phyloP scores from a whole-genome alignment of 2,888 invertebrate species.

The Anarsia innoxiella region DNA sequence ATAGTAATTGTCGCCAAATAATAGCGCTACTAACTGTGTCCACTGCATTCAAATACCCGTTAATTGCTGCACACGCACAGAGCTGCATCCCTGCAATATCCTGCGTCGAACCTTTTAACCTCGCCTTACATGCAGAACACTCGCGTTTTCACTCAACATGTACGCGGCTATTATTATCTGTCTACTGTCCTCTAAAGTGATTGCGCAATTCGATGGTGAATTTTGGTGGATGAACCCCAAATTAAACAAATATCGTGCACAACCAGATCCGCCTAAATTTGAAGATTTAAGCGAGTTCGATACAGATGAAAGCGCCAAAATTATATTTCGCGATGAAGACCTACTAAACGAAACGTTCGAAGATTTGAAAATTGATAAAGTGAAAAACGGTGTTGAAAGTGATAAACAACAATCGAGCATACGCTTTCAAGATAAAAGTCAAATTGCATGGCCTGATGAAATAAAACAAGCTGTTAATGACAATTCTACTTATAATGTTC shows the following conservation, averaged over 20 bases:
- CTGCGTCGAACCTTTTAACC: conserved; percentile 37
- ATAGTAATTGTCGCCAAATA: conserved; percentile 46
- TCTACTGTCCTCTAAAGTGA: conserved; percentile 29
- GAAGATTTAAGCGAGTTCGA: conserved; percentile 49
- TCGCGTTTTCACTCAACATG: conserved; percentile 31
- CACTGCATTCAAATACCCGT: conserved; percentile 40
- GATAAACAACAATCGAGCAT: too few relatives aligned
- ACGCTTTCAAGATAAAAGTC: conserved; percentile 23
- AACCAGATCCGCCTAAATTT: conserved; percentile 36
- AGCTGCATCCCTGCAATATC: conserved; percentile 44
- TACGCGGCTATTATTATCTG: conserved; percentile 26
- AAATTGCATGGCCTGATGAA: conserved; percentile 22
- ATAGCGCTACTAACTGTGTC: conserved; percentile 30
- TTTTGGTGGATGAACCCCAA: conserved; percentile 63
- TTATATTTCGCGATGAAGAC: conserved; percentile 43
- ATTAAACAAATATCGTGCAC: conserved; percentile 25
- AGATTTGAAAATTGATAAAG: conserved; percentile 2
- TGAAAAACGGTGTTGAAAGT: too few relatives aligned
- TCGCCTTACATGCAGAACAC: conserved; percentile 23
- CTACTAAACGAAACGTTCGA: conserved; percentile 9
- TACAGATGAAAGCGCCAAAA: conserved; percentile 51
- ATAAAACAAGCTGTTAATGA: too few relatives aligned
- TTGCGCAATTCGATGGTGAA: conserved; percentile 51
- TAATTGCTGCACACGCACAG: conserved; percentile 30
- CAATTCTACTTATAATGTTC: too few relatives aligned